Conservation (phyloP, 1,140 invertebrate species). For the Aphelenchoides avenae region DNA sequence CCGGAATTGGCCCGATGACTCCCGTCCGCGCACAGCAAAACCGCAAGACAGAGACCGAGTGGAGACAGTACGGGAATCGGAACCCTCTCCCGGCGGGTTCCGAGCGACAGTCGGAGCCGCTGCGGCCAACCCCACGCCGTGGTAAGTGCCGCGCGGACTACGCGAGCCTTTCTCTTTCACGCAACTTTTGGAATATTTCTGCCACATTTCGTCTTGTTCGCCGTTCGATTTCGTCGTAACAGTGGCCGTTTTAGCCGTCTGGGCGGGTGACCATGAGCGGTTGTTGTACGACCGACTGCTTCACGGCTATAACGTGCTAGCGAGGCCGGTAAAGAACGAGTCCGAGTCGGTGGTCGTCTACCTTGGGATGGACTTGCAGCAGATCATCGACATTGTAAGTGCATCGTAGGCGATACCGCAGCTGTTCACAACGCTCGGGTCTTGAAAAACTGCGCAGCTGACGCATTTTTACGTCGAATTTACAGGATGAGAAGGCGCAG, state of each 20-base stretch:
- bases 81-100: too few species aligned
- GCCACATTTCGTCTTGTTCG: constrained; percentile 5
- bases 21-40: too few species aligned
- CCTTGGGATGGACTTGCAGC: constrained; percentile 67
- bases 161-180: background rate
- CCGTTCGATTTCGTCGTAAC: too few species aligned
- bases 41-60: too few species aligned
- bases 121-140: too few species aligned
- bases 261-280: constrained; percentile 63
- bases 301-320: constrained; percentile 65
- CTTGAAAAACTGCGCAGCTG: too few species aligned
- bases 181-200: constrained; percentile 2
- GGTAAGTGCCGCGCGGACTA: too few species aligned
- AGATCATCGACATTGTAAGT: constrained; percentile 65
- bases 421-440: background rate
- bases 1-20: too few species aligned
- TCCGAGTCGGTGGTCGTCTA: constrained; percentile 64
- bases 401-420: background rate
- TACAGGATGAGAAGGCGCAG: constrained; percentile 69
- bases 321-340: constrained; percentile 66
- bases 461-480: too few species aligned
- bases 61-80: too few species aligned
- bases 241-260: too few species aligned
- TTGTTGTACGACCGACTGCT: constrained; percentile 64
- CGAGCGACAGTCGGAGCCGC: too few species aligned